These are phyloP conservation scores for Barnardius zonarius DNA, from an alignment of 2,113 vertebrate genomes.

Conservation along the genomic window DNA sequence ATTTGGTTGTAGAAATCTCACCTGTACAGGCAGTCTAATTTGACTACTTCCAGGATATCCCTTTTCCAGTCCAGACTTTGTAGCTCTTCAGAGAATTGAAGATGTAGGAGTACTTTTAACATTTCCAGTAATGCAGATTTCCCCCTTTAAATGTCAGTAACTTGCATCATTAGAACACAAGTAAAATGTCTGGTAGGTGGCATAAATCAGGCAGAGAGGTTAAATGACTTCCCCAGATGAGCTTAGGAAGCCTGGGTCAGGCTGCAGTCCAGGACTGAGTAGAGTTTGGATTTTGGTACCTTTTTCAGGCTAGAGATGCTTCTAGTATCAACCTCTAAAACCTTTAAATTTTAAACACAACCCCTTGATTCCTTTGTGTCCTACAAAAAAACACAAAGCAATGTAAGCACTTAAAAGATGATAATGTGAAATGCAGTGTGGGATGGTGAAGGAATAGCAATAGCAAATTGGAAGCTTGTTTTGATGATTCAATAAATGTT, in stretches of 20 bases:
- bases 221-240: neutral
- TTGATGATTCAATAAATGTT: neutral
- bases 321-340: neutral
- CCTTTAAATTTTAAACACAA: neutral
- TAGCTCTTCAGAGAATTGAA: slow-evolving; percentile 1
- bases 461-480: neutral
- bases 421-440: neutral
- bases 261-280: neutral
- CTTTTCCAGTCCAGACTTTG: neutral
- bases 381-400: neutral
- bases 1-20: neutral
- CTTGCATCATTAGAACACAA: neutral
- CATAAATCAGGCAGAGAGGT: neutral
- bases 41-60: neutral
- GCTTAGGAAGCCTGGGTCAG: neutral
- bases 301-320: neutral
- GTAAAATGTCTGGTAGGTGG: neutral
- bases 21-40: neutral
- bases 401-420: neutral
- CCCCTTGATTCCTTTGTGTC: neutral
- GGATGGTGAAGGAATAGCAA: neutral
- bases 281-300: neutral
- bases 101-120: neutral
- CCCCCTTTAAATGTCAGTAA: neutral
- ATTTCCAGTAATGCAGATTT: neutral